Conservation (phyloP, 1,140 invertebrate genomes). For the Scaptomyza pallida region DNA sequence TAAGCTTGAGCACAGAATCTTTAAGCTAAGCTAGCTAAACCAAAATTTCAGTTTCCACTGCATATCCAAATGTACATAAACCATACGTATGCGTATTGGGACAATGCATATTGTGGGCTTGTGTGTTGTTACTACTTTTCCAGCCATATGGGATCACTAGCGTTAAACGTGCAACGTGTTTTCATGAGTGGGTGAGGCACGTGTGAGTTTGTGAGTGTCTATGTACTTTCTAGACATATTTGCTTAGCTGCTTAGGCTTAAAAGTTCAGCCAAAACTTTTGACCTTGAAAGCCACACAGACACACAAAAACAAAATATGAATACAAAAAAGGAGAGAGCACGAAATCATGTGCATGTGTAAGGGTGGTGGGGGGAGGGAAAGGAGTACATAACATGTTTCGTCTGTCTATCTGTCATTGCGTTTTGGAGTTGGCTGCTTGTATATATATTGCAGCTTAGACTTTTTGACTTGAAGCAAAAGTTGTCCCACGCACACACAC, state of each 20-base stretch:
- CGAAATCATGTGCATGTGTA: not conserved
- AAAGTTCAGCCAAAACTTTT: slow-evolving; percentile 65
- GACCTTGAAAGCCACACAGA: slow-evolving; percentile 58
- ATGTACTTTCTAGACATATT: slow-evolving; percentile 38
- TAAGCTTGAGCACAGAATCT: no score
- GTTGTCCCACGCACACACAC: slow-evolving; percentile 15
- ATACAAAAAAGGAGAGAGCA: not conserved
- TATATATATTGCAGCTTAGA: slow-evolving; percentile 46
- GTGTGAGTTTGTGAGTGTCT: slow-evolving; percentile 7
- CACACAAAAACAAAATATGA: not conserved
- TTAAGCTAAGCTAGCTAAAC: no score
- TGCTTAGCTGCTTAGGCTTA: slow-evolving; percentile 51
- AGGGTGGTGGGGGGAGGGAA: not conserved
- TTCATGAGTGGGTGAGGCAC: slow-evolving; percentile 16
- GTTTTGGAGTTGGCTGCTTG: not conserved
- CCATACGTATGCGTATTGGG: no score
- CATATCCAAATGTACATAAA: no score
- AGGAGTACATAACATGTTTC: not conserved
- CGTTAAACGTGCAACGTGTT: slow-evolving; percentile 20
- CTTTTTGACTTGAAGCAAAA: slow-evolving; percentile 54
- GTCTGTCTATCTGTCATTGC: slow-evolving; percentile 25
- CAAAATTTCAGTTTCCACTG: no score
- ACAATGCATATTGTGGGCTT: not conserved
- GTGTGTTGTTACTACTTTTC: not conserved
- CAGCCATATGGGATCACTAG: slow-evolving; percentile 25